Evolutionary conservation across 2,888 invertebrate genomes (phyloP).

Genomic region (Perizoma affinitatum): DNA sequence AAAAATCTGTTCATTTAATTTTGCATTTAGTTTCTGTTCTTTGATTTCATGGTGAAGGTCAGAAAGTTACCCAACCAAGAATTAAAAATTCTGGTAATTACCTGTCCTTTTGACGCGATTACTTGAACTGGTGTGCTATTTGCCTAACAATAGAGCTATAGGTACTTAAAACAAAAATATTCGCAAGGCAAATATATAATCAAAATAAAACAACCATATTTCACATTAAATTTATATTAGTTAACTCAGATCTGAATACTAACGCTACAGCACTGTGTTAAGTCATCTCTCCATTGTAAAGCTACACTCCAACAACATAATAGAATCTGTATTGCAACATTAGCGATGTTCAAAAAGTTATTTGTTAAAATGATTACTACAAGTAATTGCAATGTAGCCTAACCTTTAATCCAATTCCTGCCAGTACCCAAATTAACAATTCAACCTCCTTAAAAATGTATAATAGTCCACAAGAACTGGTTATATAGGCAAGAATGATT

Average conservation of each 20-base stretch:
- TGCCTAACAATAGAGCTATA: no score
- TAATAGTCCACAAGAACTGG: conserved; percentile 18
- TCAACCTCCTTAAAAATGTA: conserved; percentile 13
- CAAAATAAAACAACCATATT: conserved; percentile 76
- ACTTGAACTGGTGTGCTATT: no score
- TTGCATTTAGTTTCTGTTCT: no score
- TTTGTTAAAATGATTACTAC: neutral
- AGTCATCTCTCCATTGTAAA: conserved; percentile 20
- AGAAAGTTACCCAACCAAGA: no score
- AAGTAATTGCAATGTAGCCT: conserved; percentile 17
- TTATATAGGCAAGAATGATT: conserved; percentile 38
- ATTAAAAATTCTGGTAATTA: no score
- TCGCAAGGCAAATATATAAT: conserved; percentile 54
- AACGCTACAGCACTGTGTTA: conserved; percentile 56
- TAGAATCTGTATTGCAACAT: neutral
- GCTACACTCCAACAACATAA: conserved; percentile 16
- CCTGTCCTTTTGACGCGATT: no score
- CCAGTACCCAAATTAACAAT: conserved; percentile 29
- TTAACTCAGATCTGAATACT: conserved; percentile 75
- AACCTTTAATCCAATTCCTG: conserved; percentile 22
- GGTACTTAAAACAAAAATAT: conserved; percentile 23
- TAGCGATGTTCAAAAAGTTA: neutral
- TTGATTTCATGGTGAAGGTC: no score
- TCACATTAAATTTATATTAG: conserved; percentile 81
- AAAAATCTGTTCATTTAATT: no score